These are phyloP conservation scores for Chamaea fasciata DNA, from an alignment of 2,113 vertebrate genomes.

Conservation along the genomic window DNA sequence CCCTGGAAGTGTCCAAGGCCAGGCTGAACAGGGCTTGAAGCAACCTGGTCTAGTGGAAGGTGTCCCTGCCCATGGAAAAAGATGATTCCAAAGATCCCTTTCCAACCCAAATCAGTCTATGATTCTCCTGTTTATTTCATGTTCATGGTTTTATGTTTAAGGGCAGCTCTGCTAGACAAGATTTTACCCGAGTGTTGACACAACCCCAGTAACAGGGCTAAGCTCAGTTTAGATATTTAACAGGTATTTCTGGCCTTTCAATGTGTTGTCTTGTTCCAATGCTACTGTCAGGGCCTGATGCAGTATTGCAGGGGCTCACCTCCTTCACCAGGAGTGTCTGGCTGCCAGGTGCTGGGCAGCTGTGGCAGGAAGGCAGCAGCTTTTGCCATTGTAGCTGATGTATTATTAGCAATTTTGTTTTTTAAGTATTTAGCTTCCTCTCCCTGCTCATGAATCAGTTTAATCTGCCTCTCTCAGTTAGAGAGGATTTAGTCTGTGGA, in stretches of 20 bases:
- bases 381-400: background rate
- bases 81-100: background rate
- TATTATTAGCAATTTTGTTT: background rate
- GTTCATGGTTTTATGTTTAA: background rate
- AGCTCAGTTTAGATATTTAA: background rate
- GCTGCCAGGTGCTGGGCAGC: background rate
- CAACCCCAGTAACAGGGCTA: background rate
- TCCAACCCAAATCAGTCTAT: background rate
- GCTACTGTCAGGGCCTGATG: background rate
- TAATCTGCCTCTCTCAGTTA: background rate
- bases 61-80: background rate
- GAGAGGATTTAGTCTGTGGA: background rate
- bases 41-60: accelerated
- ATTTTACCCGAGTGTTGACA: background rate
- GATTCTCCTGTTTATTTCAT: background rate
- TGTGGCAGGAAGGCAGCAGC: background rate
- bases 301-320: background rate
- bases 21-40: background rate
- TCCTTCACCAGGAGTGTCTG: background rate
- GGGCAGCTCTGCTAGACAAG: background rate
- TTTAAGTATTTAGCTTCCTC: background rate
- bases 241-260: background rate
- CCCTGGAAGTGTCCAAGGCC: background rate
- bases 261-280: background rate
- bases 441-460: background rate